These are phyloP conservation scores for Cryptotis parvus DNA, from an alignment of 2,113 vertebrate genomes.

Conservation along the genomic window DNA sequence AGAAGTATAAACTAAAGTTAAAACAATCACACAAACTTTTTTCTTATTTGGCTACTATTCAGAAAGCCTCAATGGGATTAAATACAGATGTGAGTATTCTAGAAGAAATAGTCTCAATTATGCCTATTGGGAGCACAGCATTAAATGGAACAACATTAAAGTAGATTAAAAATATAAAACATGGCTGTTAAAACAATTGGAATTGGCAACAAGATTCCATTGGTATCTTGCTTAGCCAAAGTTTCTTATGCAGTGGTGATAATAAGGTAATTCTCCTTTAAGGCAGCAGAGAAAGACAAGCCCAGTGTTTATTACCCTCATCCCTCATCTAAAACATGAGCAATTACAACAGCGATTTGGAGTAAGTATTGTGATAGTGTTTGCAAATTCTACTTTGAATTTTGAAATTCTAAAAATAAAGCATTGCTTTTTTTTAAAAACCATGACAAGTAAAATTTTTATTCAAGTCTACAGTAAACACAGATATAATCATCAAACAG, in stretches of 20 bases:
- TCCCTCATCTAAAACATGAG: not conserved
- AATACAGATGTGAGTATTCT: not conserved
- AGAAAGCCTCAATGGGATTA: not conserved
- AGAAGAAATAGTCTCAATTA: slow-evolving; percentile 14
- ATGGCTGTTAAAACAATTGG: not conserved
- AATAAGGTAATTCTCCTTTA: not conserved
- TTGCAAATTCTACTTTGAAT: not conserved
- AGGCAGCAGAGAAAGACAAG: not conserved
- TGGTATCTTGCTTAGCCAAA: not conserved
- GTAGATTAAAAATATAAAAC: not conserved
- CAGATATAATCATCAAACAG: not conserved
- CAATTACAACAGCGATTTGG: not conserved
- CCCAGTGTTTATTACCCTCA: not conserved
- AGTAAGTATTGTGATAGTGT: not conserved
- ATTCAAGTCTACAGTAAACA: not conserved
- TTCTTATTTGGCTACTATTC: no score
- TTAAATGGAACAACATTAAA: slow-evolving; percentile 12
- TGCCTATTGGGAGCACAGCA: not conserved
- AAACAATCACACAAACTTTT: no score
- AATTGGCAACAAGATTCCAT: not conserved
- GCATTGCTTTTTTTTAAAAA: not conserved
- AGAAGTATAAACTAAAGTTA: no score
- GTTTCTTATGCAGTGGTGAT: not conserved
- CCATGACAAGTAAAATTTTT: not conserved
- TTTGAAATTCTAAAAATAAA: slow-evolving; percentile 20